A percentile compares a stretch with the other conserved stretches of the same genome.
Conservation (phyloP, 2,797 vertebrate genomes). For the Psittacula echo region DNA sequence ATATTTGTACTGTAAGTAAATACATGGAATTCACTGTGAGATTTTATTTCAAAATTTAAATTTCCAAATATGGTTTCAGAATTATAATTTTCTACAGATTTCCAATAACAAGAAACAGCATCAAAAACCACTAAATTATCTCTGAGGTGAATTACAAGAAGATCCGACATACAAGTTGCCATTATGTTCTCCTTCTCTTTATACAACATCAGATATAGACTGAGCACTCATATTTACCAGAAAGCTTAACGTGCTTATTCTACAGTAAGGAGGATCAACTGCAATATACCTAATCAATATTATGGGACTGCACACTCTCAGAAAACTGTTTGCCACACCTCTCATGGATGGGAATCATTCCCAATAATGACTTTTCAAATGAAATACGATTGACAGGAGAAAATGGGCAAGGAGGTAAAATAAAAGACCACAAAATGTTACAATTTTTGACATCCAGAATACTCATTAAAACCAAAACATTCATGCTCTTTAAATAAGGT, state of each 20-base stretch:
- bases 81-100: neutral
- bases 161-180: neutral
- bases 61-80: neutral
- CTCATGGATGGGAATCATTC: neutral
- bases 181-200: neutral
- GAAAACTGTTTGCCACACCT: neutral
- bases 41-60: neutral
- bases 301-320: neutral
- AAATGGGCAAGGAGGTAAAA: neutral
- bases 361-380: neutral
- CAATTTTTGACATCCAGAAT: neutral
- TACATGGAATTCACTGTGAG: rapidly evolving
- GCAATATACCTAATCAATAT: neutral
- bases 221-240: neutral
- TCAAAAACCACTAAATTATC: neutral
- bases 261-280: neutral
- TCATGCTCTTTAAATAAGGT: neutral
- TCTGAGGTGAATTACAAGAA: neutral
- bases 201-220: neutral
- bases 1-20: neutral
- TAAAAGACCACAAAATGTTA: neutral
- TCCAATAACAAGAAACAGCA: neutral
- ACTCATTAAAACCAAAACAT: neutral
- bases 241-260: neutral
- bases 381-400: neutral